Evolutionary conservation across 2,888 invertebrate species (phyloP), one percentile per base, ranked within the genome.

Genomic region (Scrobipalpa atriplicella): DNA sequence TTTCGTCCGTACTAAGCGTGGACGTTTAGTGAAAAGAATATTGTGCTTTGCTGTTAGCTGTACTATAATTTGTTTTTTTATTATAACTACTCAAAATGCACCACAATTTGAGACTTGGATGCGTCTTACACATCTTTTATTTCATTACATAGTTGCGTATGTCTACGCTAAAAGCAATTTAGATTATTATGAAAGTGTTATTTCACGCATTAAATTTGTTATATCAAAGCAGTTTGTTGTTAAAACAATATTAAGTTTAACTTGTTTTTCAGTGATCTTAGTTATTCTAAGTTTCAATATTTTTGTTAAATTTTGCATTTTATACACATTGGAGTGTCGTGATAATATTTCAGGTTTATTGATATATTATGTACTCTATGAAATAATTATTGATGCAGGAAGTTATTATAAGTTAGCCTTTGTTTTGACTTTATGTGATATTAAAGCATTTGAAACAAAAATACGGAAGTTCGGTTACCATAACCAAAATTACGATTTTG

Each of bases 401-500:
- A 47, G 47, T 16, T 16, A 16, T 47, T 16, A 47, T 16, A 47
- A 47, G n/a, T 47, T 47, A 5, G 16, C 47, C n/a, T n/a, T 47
- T 47, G n/a, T 47, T 5, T 16, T 38, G 38, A 21, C 60, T 13
- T 38, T 38, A 60, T 47, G 16, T 47, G 47, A 47, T 47, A 47
- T 47, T 16, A 47, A 47, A 47, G 47, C n/a, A 47, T 47, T 47
- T 47, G 47, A 47, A 47, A 47, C 8, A 47, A 47, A 47, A 47
- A 47, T 47, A n/a, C 3, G 47, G 7, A 47, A 16, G 6, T 8
- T 47, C 7, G 47, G n/a, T 6, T 47, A n/a, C 16, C 16, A 47
- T n/a, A 43, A 13, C 13, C 11, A 47, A 47, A 47, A 47, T n/a
- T n/a, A n/a, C 16, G 6, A 47, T 47, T 47, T n/a, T 47, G 16